Conservation (phyloP, 1,140 invertebrate genomes). For the Drosophila neocordata region DNA sequence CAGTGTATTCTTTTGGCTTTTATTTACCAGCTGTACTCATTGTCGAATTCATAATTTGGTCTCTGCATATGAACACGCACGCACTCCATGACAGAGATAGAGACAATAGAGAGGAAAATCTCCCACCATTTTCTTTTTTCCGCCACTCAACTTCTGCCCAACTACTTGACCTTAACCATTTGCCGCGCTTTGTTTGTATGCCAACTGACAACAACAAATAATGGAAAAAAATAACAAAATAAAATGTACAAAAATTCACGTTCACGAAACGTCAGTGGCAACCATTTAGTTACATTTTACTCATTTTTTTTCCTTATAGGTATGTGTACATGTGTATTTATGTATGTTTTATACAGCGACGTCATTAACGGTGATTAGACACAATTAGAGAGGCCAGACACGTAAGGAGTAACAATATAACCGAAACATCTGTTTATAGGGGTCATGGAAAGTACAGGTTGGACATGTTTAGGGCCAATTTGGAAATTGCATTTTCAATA, state of each 20-base stretch:
- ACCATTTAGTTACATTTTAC: constrained; percentile 35
- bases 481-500: constrained; percentile 54
- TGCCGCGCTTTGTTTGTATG: constrained; percentile 49
- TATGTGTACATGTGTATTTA: constrained; percentile 12
- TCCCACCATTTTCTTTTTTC: not conserved
- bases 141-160: constrained; percentile 20
- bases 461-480: constrained; percentile 24
- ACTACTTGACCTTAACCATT: constrained; percentile 68
- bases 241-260: constrained; percentile 4
- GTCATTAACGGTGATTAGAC: constrained; percentile 56
- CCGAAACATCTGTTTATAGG: constrained; percentile 50
- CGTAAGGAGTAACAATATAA: constrained; percentile 37
- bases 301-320: not conserved
- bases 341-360: constrained; percentile 23
- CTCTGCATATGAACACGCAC: constrained; percentile 53
- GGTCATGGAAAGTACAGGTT: constrained; percentile 2
- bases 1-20: constrained; percentile 39
- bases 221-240: constrained; percentile 22
- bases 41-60: constrained; percentile 53
- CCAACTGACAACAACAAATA: constrained; percentile 35
- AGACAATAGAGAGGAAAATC: constrained; percentile 8
- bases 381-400: constrained; percentile 30
- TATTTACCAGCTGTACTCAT: constrained; percentile 44
- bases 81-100: constrained; percentile 31
- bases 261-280: constrained; percentile 40